A percentile compares a stretch with the other conserved stretches of the same genome.
Evolutionary conservation across 2,888 invertebrate species (phyloP).

Genomic region (Ligdia adustata): DNA sequence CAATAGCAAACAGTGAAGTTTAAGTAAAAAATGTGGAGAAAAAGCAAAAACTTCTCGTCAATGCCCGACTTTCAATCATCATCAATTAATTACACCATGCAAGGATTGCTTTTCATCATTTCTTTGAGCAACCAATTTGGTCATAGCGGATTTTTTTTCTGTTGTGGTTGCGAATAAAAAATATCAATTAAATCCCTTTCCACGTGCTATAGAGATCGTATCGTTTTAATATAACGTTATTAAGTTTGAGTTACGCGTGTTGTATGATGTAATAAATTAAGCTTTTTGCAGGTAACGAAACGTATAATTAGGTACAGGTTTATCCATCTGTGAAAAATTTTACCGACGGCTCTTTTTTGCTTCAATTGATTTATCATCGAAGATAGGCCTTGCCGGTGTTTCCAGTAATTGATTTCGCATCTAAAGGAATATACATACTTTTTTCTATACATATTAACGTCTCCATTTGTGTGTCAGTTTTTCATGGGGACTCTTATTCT

Average conservation of each 20-base stretch:
- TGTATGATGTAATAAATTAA: constrained; percentile 20
- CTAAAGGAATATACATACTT: no score
- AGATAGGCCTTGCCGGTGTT: not conserved
- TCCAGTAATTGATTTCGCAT: not conserved
- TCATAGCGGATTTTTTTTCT: no score
- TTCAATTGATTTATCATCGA: constrained; percentile 1
- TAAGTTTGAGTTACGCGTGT: constrained; percentile 14
- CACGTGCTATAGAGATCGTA: constrained; percentile 11
- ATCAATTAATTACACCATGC: no score
- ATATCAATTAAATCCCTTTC: constrained; percentile 13
- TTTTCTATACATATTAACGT: no score
- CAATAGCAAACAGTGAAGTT: no score
- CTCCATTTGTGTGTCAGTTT: no score
- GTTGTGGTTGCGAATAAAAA: not conserved
- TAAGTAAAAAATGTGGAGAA: no score
- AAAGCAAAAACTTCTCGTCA: no score
- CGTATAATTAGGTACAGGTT: constrained; percentile 9
- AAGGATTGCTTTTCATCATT: no score
- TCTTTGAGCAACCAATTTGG: no score
- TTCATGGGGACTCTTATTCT: no score
- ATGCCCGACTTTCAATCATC: no score
- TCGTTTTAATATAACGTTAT: constrained; percentile 20
- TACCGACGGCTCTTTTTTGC: not conserved
- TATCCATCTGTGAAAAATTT: constrained; percentile 2
- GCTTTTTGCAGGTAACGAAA: constrained; percentile 20